A percentile compares a stretch with the other conserved stretches of the same genome.
Evolutionary conservation across 2,113 vertebrate species (phyloP).

Genomic region (Murina feae): DNA sequence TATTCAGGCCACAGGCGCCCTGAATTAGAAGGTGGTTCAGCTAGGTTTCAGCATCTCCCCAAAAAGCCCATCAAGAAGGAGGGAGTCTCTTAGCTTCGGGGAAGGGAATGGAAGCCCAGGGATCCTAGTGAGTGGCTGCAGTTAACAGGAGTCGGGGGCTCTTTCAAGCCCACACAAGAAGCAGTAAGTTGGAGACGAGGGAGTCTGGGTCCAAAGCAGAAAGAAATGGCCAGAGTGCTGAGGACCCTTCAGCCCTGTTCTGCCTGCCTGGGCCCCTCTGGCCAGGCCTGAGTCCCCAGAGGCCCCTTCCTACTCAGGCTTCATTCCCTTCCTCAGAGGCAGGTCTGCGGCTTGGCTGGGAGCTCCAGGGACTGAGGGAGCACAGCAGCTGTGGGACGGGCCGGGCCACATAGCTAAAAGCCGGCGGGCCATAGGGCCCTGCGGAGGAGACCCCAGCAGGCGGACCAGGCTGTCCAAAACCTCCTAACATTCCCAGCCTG

Average conservation of each 20-base stretch:
- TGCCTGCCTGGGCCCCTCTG: not conserved
- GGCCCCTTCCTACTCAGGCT: not conserved
- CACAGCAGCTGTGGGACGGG: conserved; percentile 26
- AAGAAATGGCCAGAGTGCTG: not conserved
- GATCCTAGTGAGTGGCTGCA: not conserved
- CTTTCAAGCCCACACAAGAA: not conserved
- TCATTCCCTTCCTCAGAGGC: not conserved
- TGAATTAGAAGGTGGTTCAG: not conserved
- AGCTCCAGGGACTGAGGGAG: not conserved
- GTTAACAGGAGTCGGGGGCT: not conserved
- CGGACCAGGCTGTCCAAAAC: conserved; percentile 42
- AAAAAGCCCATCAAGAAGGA: not conserved
- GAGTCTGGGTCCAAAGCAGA: not conserved
- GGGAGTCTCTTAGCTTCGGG: not conserved
- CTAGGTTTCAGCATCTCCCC: not conserved
- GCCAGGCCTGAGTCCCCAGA: not conserved
- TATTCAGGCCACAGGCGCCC: not conserved
- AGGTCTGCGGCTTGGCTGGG: conserved; percentile 54
- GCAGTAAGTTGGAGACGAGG: not conserved
- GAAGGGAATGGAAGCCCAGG: not conserved
- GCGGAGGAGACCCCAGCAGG: conserved; percentile 66
- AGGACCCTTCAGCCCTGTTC: not conserved
- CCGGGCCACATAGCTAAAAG: conserved; percentile 64
- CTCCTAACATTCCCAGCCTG: conserved; percentile 65
- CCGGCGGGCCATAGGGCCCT: conserved; percentile 76